Conservation (phyloP, 2,113 vertebrate species). For the Aldabrachelys gigantea region DNA sequence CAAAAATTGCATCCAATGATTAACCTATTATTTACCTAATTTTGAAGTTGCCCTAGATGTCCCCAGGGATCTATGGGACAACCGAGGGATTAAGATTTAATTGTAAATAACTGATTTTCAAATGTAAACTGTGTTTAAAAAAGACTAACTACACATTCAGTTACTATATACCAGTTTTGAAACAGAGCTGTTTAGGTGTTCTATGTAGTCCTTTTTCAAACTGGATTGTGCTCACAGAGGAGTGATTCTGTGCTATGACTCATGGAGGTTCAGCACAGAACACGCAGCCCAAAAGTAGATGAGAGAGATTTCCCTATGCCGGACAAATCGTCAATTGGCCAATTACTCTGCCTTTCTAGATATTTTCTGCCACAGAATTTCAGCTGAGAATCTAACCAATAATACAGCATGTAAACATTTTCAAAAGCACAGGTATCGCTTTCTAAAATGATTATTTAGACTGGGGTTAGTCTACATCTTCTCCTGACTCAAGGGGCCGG, state of each 20-base stretch:
- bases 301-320: not conserved
- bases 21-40: not conserved
- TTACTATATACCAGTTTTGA: fast-evolving
- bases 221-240: not conserved
- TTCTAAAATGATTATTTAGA: not conserved
- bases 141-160: not conserved
- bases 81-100: not conserved
- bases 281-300: not conserved
- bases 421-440: not conserved
- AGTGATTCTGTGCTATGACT: not conserved
- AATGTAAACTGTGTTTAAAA: not conserved
- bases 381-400: fast-evolving
- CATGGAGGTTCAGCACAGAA: not conserved
- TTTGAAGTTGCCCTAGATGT: not conserved
- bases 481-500: not conserved
- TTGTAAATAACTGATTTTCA: not conserved
- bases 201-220: not conserved
- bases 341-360: not conserved
- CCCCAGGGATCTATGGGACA: not conserved
- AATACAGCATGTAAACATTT: not conserved
- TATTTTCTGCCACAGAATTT: not conserved
- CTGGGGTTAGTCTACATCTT: not conserved
- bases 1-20: not conserved
- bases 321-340: not conserved
- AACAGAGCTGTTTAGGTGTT: not conserved